These are phyloP conservation scores for Semicossyphus pulcher DNA, from an alignment of 2,113 vertebrate genomes.

Conservation along the genomic window DNA sequence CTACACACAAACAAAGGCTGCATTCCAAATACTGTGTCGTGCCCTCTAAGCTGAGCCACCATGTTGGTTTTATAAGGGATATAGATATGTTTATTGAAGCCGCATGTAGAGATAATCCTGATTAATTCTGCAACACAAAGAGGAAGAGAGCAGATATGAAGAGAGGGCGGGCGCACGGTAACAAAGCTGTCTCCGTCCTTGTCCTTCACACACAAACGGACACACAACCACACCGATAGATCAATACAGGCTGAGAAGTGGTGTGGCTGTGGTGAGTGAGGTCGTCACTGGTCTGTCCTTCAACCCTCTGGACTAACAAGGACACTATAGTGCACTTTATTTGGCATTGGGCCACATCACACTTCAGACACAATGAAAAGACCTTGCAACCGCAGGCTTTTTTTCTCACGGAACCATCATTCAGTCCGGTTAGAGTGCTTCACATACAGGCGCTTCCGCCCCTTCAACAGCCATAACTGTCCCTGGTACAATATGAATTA, in stretches of 20 bases:
- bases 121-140: conserved; percentile 40
- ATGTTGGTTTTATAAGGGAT: background rate
- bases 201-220: conserved; percentile 12
- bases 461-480: background rate
- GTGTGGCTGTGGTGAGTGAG: conserved; percentile 54
- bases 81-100: background rate
- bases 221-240: conserved; percentile 42
- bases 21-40: background rate
- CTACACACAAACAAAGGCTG: conserved; percentile 4
- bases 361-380: conserved; percentile 22
- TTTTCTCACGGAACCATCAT: conserved; percentile 8
- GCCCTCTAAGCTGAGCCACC: conserved; percentile 9
- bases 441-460: background rate
- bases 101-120: conserved; percentile 13
- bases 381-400: conserved; percentile 27
- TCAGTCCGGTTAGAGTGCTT: conserved; percentile 5
- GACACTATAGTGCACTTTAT: conserved; percentile 58
- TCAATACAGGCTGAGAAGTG: conserved; percentile 73
- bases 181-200: conserved; percentile 20
- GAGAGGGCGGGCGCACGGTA: background rate
- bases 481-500: conserved; percentile 16
- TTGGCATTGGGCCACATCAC: conserved; percentile 35
- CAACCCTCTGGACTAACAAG: conserved; percentile 62
- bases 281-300: conserved; percentile 66
- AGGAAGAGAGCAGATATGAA: conserved; percentile 10